Evolutionary conservation across 2,888 invertebrate species (phyloP).

Genomic region (Hemicrepidius hirtus): DNA sequence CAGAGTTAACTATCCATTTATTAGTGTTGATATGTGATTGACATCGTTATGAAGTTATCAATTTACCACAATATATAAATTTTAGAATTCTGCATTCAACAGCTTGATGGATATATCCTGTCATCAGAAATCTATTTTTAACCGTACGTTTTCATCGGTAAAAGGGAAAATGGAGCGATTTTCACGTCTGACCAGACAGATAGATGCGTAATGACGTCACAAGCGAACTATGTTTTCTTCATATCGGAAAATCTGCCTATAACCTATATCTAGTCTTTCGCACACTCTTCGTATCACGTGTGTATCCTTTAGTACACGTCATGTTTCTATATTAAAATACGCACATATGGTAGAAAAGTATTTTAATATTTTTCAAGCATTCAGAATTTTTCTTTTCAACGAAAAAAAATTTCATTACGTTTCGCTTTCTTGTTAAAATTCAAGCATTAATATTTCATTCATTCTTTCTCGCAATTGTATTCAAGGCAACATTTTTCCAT

Average conservation of each 20-base stretch:
- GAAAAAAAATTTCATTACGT: too few relatives aligned
- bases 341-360: neutral
- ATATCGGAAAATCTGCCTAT: conserved; percentile 35
- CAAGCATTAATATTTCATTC: too few relatives aligned
- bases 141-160: conserved; percentile 43
- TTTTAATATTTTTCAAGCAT: too few relatives aligned
- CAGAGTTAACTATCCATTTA: conserved; percentile 3
- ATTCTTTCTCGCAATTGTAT: too few relatives aligned
- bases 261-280: conserved; percentile 17
- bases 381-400: too few relatives aligned
- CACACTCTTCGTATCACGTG: neutral
- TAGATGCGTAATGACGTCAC: conserved; percentile 46
- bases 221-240: conserved; percentile 44
- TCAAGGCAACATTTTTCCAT: too few relatives aligned
- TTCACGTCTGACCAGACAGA: conserved; percentile 44
- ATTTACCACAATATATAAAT: conserved; percentile 19
- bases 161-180: conserved; percentile 48
- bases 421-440: too few relatives aligned
- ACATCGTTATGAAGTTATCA: conserved; percentile 17
- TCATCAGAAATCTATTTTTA: conserved; percentile 41
- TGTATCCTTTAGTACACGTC: neutral
- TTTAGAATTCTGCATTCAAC: conserved; percentile 20
- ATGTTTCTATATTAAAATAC: conserved; percentile 1
- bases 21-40: conserved; percentile 7
- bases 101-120: conserved; percentile 20